A percentile compares a stretch with the other conserved stretches of the same genome.
phyloP scores from a whole-genome alignment of 2,113 vertebrate genomes.

The Thamnophis sirtalis region DNA sequence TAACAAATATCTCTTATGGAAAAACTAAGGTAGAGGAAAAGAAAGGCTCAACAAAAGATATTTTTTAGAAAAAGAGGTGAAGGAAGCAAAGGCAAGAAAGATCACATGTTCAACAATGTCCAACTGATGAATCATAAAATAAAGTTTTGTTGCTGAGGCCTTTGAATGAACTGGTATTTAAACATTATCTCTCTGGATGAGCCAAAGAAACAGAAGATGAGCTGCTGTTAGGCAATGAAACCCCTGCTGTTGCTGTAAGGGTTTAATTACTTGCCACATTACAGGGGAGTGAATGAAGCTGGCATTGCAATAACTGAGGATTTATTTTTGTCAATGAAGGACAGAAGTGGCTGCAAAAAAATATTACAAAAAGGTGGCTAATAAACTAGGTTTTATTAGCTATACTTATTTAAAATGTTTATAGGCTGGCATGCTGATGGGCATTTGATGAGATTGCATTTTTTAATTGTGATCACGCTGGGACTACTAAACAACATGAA shows the following conservation, averaged over 20 bases:
- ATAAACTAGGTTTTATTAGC: conserved; percentile 54
- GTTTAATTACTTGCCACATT: conserved; percentile 49
- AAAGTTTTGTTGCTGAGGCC: conserved; percentile 13
- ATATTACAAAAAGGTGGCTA: conserved; percentile 42
- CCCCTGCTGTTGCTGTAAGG: conserved; percentile 24
- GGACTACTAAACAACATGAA: conserved; percentile 42
- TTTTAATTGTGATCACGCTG: conserved; percentile 43
- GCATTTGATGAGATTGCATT: conserved; percentile 43
- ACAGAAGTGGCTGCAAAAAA: conserved; percentile 45
- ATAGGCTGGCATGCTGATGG: conserved; percentile 28
- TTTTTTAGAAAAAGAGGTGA: background rate
- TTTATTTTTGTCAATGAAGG: conserved; percentile 53
- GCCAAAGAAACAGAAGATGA: conserved; percentile 13
- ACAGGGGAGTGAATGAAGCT: conserved; percentile 41
- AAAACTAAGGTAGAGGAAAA: background rate
- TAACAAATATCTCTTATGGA: background rate
- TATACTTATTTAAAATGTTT: conserved; percentile 46
- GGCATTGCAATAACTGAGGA: conserved; percentile 32
- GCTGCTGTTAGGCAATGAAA: conserved; percentile 41
- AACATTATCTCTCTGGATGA: conserved; percentile 33
- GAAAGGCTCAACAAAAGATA: background rate
- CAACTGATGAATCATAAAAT: background rate
- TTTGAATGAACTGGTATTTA: conserved; percentile 39
- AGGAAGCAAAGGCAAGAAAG: background rate
- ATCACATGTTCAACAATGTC: background rate